Conservation (phyloP, 2,113 vertebrate genomes). For the Acrocephalus kingi region DNA sequence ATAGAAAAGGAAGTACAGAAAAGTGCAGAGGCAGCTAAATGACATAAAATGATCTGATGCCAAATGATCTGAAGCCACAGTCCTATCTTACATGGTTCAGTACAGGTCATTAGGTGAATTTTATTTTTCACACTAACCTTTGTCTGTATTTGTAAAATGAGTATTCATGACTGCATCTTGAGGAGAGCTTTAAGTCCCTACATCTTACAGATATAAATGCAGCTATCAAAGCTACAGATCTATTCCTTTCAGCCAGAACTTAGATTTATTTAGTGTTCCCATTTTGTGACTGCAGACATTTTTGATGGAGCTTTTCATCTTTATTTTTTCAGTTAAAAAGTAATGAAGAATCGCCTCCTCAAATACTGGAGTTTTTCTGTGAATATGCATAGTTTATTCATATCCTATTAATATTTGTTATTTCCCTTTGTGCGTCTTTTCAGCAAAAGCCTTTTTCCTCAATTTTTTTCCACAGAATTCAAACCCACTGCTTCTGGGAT, state of each 20-base stretch:
- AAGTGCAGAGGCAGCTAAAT: conserved; percentile 15
- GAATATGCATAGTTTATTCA: background rate
- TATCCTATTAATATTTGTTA: background rate
- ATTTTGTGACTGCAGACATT: background rate
- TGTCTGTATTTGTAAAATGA: conserved; percentile 30
- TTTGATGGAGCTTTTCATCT: background rate
- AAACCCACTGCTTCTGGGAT: background rate
- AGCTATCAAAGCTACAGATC: background rate
- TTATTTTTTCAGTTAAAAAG: background rate
- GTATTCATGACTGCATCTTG: background rate
- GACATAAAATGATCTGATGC: conserved; percentile 32
- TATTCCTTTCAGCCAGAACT: background rate
- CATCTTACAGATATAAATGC: background rate
- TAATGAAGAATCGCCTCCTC: background rate
- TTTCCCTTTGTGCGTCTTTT: background rate
- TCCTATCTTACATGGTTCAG: conserved; percentile 34
- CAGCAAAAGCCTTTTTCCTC: background rate
- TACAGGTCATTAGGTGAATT: conserved; percentile 23
- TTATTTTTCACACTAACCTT: conserved; percentile 13
- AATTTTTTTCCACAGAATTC: background rate
- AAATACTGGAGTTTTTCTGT: background rate
- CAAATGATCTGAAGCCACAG: conserved; percentile 26
- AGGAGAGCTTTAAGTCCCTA: background rate
- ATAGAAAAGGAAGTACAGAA: conserved; percentile 6
- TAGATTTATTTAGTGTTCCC: background rate